phyloP scores from a whole-genome alignment of 2,797 vertebrate genomes.

The Margarornis squamiger region DNA sequence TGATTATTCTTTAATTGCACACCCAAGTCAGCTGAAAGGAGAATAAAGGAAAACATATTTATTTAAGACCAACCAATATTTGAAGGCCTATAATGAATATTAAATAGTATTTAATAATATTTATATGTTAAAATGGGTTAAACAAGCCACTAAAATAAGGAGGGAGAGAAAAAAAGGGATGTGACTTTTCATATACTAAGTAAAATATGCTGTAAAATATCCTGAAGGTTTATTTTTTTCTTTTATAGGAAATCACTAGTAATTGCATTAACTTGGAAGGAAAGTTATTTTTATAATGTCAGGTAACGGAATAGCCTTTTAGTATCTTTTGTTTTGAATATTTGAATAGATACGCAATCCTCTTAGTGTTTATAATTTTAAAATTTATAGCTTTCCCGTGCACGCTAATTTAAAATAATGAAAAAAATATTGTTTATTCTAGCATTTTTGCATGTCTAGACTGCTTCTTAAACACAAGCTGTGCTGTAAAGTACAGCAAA shows the following conservation, averaged over 20 bases:
- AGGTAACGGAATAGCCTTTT: conserved; percentile 27
- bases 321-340: conserved; percentile 40
- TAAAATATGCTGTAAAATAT: conserved; percentile 34
- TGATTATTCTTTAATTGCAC: not conserved
- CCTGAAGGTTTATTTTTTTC: conserved; percentile 3
- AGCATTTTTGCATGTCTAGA: conserved; percentile 66
- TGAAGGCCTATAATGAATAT: conserved; percentile 3
- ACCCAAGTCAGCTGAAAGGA: not conserved
- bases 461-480: conserved; percentile 49
- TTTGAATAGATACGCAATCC: conserved; percentile 39
- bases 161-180: not conserved
- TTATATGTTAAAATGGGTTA: not conserved
- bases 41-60: not conserved
- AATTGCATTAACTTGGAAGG: conserved; percentile 35
- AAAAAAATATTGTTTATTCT: conserved; percentile 70
- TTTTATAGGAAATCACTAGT: conserved; percentile 21
- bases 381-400: conserved; percentile 60
- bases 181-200: not conserved
- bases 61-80: not conserved
- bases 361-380: conserved; percentile 30
- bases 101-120: not conserved
- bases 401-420: conserved; percentile 64
- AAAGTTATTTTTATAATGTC: conserved; percentile 25
- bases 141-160: not conserved
- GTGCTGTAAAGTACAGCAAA: conserved; percentile 61